phyloP scores from a whole-genome alignment of 2,888 invertebrate species.

The Philhelius pedissequus region DNA sequence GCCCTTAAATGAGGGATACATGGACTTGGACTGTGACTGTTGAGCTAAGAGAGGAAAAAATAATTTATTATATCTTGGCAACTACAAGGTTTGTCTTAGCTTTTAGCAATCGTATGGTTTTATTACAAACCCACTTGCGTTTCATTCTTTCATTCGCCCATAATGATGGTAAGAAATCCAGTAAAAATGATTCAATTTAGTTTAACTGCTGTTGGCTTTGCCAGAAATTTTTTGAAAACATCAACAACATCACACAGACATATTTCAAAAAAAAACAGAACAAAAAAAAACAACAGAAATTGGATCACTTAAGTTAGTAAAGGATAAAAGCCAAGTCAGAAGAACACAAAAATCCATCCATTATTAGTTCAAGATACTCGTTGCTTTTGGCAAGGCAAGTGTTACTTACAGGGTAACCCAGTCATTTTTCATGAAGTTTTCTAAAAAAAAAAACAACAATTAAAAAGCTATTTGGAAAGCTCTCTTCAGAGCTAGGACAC shows the following conservation, averaged over 20 bases:
- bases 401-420: background rate
- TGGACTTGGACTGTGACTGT: too few relatives aligned
- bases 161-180: background rate
- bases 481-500: too few relatives aligned
- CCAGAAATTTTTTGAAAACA: background rate
- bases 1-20: conserved; percentile 1
- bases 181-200: conserved; percentile 49
- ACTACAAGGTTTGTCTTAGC: background rate
- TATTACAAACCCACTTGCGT: background rate
- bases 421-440: too few relatives aligned
- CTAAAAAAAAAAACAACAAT: too few relatives aligned
- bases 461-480: too few relatives aligned
- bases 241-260: conserved; percentile 19
- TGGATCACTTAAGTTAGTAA: conserved; percentile 52
- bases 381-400: conserved; percentile 2
- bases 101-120: background rate
- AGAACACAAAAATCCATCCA: conserved; percentile 14
- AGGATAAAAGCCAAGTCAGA: conserved; percentile 16
- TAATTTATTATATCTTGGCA: background rate
- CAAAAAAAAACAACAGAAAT: conserved; percentile 32
- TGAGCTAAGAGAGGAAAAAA: background rate
- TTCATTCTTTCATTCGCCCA: background rate
- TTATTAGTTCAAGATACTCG: conserved; percentile 53
- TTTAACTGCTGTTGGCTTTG: conserved; percentile 24
- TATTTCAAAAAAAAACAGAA: background rate